A percentile compares a stretch with the other conserved stretches of the same genome.
Conservation (phyloP, 2,888 invertebrate species). For the Sympetrum striolatum region DNA sequence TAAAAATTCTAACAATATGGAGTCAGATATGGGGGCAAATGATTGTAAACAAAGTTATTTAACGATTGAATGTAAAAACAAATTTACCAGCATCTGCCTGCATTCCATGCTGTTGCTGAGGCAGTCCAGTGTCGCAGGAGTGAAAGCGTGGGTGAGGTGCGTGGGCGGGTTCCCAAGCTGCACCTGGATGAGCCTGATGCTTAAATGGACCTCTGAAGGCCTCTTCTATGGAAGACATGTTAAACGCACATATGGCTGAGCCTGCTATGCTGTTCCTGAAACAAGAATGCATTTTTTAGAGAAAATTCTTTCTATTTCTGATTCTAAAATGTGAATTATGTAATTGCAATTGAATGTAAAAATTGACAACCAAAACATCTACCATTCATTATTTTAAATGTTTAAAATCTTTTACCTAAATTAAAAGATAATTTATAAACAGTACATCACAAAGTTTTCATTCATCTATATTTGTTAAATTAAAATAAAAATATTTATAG, state of each 20-base stretch:
- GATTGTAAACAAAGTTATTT: not conserved
- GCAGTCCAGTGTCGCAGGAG: not conserved
- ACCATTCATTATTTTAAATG: no score
- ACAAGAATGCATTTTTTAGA: not conserved
- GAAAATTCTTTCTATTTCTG: no score
- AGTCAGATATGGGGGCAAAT: not conserved
- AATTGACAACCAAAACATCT: no score
- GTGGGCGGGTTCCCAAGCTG: constrained; percentile 77
- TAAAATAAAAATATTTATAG: no score
- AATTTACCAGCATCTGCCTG: constrained; percentile 17
- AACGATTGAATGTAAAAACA: not conserved
- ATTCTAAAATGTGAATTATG: no score
- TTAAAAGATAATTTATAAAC: no score
- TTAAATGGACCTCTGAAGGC: constrained; percentile 89
- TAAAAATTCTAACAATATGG: no score
- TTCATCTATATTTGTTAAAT: no score
- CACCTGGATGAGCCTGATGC: constrained; percentile 76
- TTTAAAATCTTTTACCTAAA: no score
- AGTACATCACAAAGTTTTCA: no score
- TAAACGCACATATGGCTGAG: constrained; percentile 91
- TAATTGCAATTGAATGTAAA: no score
- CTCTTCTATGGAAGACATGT: constrained; percentile 77
- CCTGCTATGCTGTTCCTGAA: constrained; percentile 84
- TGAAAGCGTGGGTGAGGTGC: constrained; percentile 58
- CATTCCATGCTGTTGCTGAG: constrained; percentile 8